These are phyloP conservation scores for Myiagra hebetior DNA, from an alignment of 2,113 vertebrate genomes.

Conservation along the genomic window DNA sequence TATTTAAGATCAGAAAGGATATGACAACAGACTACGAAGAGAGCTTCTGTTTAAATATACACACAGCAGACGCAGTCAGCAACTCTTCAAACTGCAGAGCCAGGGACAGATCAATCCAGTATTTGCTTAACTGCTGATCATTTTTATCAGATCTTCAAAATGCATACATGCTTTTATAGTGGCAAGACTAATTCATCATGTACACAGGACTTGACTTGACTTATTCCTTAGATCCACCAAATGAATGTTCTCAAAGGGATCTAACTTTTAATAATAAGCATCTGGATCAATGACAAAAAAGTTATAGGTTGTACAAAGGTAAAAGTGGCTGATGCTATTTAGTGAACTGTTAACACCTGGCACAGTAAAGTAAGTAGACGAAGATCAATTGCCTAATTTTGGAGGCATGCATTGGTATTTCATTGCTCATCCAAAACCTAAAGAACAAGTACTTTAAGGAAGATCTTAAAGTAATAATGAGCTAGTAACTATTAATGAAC, in stretches of 20 bases:
- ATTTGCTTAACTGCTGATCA: neutral
- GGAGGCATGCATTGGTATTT: neutral
- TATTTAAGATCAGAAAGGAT: neutral
- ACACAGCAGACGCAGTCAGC: neutral
- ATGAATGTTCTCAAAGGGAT: neutral
- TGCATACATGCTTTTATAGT: neutral
- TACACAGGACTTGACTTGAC: neutral
- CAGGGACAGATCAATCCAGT: neutral
- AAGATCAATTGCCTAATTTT: neutral
- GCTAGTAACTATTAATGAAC: neutral
- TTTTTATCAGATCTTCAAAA: slow-evolving; percentile 12
- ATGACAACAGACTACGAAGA: neutral
- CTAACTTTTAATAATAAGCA: neutral
- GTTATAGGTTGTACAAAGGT: neutral
- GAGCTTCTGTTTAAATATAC: slow-evolving; percentile 12
- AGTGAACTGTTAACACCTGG: neutral
- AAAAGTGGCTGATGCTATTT: neutral
- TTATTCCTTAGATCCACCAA: neutral
- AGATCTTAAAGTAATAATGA: neutral
- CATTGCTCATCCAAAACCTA: neutral
- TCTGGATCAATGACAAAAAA: neutral
- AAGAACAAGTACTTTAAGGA: neutral
- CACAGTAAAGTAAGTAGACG: neutral
- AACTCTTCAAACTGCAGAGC: neutral
- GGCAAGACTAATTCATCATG: neutral